phyloP scores from a whole-genome alignment of 2,888 invertebrate species.

The Drosophila colorata region DNA sequence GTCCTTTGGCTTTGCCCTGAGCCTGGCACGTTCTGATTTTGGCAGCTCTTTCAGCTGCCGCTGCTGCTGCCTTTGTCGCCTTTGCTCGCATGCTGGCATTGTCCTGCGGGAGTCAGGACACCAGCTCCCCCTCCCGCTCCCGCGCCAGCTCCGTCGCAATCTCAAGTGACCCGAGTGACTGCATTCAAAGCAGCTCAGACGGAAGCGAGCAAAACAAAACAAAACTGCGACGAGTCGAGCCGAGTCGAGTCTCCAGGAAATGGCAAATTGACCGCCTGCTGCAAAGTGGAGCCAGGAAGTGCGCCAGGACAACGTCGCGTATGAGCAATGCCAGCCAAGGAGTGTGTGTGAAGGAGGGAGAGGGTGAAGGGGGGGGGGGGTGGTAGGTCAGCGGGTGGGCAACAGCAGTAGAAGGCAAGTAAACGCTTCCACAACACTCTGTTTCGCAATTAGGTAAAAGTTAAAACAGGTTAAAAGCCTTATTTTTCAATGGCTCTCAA shows the following conservation, averaged over 20 bases:
- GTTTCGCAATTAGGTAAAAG: no score
- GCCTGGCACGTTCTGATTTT: constrained; percentile 63
- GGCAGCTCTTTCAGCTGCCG: constrained; percentile 47
- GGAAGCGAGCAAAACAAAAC: constrained; percentile 42
- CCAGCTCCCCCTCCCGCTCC: background rate
- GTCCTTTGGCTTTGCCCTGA: constrained; percentile 12
- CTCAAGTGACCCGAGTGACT: constrained; percentile 70
- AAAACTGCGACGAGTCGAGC: constrained; percentile 6
- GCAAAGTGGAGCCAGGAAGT: constrained; percentile 69
- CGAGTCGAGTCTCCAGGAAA: constrained; percentile 68
- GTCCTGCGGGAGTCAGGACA: constrained; percentile 51
- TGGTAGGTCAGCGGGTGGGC: constrained; percentile 59
- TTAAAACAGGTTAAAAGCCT: no score
- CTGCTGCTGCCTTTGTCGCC: constrained; percentile 19
- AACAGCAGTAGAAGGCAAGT: background rate
- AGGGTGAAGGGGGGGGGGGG: background rate
- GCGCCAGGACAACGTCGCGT: constrained; percentile 69
- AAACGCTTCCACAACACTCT: background rate
- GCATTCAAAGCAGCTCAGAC: constrained; percentile 68
- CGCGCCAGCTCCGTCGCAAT: constrained; percentile 7
- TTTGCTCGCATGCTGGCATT: constrained; percentile 37
- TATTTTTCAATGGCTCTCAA: no score
- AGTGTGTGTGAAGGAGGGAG: background rate
- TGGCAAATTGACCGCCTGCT: constrained; percentile 85
- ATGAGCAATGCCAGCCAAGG: constrained; percentile 52